These are phyloP conservation scores for Tragulus kanchil DNA, from an alignment of 2,113 vertebrate genomes.

Conservation along the genomic window DNA sequence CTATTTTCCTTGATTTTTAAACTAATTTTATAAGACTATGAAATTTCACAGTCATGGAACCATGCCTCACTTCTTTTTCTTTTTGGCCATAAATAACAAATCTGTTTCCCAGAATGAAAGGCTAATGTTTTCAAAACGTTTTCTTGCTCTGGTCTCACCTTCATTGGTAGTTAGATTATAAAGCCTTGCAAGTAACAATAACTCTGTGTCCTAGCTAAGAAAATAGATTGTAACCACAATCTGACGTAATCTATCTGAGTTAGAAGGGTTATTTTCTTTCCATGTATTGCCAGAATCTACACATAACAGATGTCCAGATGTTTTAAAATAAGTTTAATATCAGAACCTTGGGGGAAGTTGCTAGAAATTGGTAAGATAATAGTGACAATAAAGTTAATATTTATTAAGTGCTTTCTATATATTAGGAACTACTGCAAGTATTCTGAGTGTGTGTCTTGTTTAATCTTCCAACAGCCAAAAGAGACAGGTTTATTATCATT, in stretches of 20 bases:
- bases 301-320: background rate
- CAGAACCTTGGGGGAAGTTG: background rate
- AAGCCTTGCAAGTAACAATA: background rate
- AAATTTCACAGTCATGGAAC: background rate
- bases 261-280: background rate
- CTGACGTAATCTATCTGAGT: background rate
- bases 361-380: constrained; percentile 32
- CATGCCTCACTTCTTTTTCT: background rate
- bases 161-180: background rate
- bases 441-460: background rate
- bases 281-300: background rate
- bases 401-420: background rate
- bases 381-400: background rate
- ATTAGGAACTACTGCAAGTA: background rate
- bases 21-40: background rate
- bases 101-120: background rate
- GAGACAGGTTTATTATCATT: background rate
- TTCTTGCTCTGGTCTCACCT: background rate
- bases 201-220: background rate
- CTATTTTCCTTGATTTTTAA: background rate
- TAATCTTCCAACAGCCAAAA: background rate
- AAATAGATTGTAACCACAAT: background rate
- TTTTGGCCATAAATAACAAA: background rate
- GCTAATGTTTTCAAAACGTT: background rate
- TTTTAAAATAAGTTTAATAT: constrained; percentile 51